A percentile compares a stretch with the other conserved stretches of the same genome.
Evolutionary conservation across 1,140 invertebrate species (phyloP).

Genomic region (Caligus rogercresseyi): DNA sequence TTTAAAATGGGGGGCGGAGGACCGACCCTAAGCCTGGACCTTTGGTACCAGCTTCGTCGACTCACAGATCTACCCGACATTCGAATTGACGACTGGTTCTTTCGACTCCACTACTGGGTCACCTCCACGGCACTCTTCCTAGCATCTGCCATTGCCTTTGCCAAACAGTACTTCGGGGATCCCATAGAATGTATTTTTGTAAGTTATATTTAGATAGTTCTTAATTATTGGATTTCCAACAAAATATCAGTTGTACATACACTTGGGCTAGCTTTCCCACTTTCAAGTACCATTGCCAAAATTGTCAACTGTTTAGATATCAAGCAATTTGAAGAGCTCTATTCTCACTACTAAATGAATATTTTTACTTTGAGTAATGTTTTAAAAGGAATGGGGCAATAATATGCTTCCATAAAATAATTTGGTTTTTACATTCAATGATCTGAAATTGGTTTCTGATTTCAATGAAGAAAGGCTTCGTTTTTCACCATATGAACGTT

Average conservation of each 20-base stretch:
- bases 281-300: no score
- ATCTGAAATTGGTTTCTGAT: no score
- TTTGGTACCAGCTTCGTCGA: conserved; percentile 12
- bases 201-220: no score
- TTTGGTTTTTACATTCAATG: no score
- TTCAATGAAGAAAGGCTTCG: no score
- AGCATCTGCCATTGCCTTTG: conserved; percentile 4
- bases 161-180: conserved; percentile 18
- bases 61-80: conserved; percentile 3
- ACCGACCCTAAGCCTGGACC: conserved; percentile 2
- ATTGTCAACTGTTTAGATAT: neutral
- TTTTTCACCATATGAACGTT: no score
- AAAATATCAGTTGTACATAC: no score
- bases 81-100: conserved; percentile 10
- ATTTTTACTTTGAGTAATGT: neutral
- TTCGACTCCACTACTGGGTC: conserved; percentile 16
- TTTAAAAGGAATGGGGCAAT: neutral
- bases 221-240: no score
- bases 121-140: conserved; percentile 7
- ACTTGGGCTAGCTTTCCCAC: no score
- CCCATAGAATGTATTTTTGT: conserved; percentile 18
- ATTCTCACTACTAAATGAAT: neutral
- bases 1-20: neutral
- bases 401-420: neutral
- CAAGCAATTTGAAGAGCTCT: neutral